Evolutionary conservation across 2,888 invertebrate genomes (phyloP).

Genomic region (Dryadula phaetusa): DNA sequence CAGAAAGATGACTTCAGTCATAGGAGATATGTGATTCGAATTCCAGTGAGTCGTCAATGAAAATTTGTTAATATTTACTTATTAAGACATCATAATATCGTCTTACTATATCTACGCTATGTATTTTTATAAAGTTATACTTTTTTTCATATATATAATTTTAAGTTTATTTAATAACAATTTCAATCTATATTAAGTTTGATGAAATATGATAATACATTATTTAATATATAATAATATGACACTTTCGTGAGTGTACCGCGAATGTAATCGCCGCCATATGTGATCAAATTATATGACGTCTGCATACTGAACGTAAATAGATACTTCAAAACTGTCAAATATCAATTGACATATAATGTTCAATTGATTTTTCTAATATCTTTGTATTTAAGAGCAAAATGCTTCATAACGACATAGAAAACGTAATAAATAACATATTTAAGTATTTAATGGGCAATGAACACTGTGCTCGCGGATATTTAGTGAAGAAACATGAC

Average conservation of each 20-base stretch:
- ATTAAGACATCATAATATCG: no score
- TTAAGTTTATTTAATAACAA: no score
- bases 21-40: no score
- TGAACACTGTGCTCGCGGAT: slow-evolving; percentile 50
- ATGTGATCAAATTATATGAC: background rate
- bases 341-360: background rate
- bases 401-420: slow-evolving; percentile 53
- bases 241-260: background rate
- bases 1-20: no score
- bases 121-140: no score
- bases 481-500: slow-evolving; percentile 83
- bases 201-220: no score
- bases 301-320: background rate
- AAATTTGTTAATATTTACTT: no score
- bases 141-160: no score
- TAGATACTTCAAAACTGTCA: background rate
- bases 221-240: no score
- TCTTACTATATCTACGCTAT: no score
- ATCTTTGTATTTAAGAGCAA: background rate
- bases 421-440: slow-evolving; percentile 55
- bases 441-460: slow-evolving; percentile 57
- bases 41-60: no score
- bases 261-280: background rate
- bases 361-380: background rate
- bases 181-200: no score